phyloP scores from a whole-genome alignment of 2,888 invertebrate species.

The Rhagonycha fulva region DNA sequence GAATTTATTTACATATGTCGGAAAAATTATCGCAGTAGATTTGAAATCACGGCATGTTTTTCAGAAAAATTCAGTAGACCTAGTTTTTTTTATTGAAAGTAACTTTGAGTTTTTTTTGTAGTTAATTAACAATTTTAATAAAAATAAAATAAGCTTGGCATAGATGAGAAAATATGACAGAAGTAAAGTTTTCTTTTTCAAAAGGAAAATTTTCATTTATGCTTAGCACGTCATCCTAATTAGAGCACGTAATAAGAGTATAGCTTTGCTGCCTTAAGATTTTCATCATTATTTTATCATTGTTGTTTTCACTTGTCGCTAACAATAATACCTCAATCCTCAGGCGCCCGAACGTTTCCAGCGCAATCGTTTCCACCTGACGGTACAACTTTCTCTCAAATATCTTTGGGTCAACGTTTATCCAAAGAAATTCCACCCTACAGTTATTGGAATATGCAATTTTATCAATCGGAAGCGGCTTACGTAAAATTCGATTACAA shows the following conservation, averaged over 20 bases:
- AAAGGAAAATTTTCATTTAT: not conserved
- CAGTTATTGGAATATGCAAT: constrained; percentile 97
- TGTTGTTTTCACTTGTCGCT: not conserved
- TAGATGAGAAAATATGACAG: not conserved
- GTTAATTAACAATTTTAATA: not conserved
- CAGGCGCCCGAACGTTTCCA: constrained; percentile 86
- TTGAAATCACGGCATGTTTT: not conserved
- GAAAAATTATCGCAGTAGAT: not conserved
- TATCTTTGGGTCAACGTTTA: constrained; percentile 83
- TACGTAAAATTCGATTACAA: constrained; percentile 95
- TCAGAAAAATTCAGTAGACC: not conserved
- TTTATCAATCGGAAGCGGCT: constrained; percentile 91
- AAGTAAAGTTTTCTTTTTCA: not conserved
- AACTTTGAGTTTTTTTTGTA: not conserved
- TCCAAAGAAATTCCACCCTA: constrained; percentile 90
- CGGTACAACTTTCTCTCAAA: constrained; percentile 90
- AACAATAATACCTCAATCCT: constrained; percentile 13
- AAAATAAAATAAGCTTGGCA: not conserved
- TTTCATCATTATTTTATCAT: not conserved
- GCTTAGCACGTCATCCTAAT: not conserved
- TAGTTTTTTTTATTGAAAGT: not conserved
- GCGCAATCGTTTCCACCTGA: constrained; percentile 91
- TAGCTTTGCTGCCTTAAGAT: constrained; percentile 10
- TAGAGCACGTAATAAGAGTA: constrained; percentile 1
- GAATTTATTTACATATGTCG: not conserved